phyloP scores from a whole-genome alignment of 2,888 invertebrate species.

The Melieria crassipennis region DNA sequence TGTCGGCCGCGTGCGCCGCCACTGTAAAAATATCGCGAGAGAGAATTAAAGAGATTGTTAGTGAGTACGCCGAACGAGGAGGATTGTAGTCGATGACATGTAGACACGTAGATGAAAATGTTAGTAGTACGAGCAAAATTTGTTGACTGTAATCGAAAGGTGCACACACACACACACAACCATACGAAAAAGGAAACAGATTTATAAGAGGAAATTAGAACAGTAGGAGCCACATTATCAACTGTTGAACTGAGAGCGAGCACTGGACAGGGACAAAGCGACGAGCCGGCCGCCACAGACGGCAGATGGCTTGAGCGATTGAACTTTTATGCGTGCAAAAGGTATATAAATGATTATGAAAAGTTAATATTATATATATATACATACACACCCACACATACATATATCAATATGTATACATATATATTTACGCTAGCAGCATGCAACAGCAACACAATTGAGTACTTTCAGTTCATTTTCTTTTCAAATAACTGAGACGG shows the following conservation, averaged over 20 bases:
- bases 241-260: background rate
- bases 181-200: background rate
- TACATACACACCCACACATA: background rate
- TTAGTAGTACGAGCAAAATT: constrained; percentile 10
- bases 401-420: constrained; percentile 5
- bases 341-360: background rate
- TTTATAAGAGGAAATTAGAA: background rate
- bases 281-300: too few species aligned
- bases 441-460: background rate
- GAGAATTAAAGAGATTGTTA: constrained; percentile 36
- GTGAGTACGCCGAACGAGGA: constrained; percentile 19
- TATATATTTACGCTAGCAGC: too few species aligned
- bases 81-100: background rate
- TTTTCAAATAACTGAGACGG: background rate
- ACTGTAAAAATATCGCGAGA: constrained; percentile 13
- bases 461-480: background rate
- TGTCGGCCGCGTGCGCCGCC: too few species aligned
- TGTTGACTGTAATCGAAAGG: constrained; percentile 29
- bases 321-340: too few species aligned
- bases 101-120: constrained; percentile 4
- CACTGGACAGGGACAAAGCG: too few species aligned
- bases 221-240: constrained; percentile 7
- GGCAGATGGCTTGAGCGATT: too few species aligned
- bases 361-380: background rate
- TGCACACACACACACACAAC: constrained; percentile 11